A percentile compares a stretch with the other conserved stretches of the same genome.
Conservation (phyloP, 2,113 vertebrate genomes). For the Dryoscopus gambensis region DNA sequence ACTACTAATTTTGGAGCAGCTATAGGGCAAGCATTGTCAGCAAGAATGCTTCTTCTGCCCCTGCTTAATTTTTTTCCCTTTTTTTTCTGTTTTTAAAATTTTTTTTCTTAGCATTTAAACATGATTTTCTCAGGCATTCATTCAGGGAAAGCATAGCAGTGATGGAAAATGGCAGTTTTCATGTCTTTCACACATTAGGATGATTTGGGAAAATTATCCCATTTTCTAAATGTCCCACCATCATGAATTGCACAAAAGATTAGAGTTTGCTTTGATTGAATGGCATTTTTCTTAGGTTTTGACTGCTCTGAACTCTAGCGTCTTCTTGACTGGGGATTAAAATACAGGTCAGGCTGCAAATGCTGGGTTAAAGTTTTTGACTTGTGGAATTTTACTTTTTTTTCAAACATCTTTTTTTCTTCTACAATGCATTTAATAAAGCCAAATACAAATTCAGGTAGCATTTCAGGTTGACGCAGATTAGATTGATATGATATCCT, state of each 20-base stretch:
- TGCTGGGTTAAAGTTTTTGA: not conserved
- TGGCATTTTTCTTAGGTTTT: slow-evolving; percentile 25
- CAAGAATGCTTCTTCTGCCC: not conserved
- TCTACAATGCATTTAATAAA: not conserved
- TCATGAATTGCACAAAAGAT: slow-evolving; percentile 38
- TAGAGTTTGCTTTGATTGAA: slow-evolving; percentile 44
- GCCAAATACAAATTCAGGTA: not conserved
- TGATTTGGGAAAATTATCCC: slow-evolving; percentile 55
- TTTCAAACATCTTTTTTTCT: not conserved
- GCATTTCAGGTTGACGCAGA: not conserved
- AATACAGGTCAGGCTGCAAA: not conserved
- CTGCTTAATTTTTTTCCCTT: not conserved
- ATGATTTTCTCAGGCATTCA: not conserved
- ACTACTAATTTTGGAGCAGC: slow-evolving; percentile 7
- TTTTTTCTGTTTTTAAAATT: not conserved
- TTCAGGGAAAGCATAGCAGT: slow-evolving; percentile 8
- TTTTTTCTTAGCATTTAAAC: not conserved
- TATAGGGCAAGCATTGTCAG: not conserved
- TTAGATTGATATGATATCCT: not conserved
- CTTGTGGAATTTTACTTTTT: not conserved
- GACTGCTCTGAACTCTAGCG: not conserved
- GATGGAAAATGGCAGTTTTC: slow-evolving; percentile 18
- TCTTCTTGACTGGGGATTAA: not conserved
- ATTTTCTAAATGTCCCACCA: slow-evolving; percentile 45
- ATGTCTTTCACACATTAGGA: slow-evolving; percentile 16